Percentiles rank a stretch among this genome's conserved stretches.
Conservation (phyloP, 2,797 vertebrate species). For the Girardinus metallicus region DNA sequence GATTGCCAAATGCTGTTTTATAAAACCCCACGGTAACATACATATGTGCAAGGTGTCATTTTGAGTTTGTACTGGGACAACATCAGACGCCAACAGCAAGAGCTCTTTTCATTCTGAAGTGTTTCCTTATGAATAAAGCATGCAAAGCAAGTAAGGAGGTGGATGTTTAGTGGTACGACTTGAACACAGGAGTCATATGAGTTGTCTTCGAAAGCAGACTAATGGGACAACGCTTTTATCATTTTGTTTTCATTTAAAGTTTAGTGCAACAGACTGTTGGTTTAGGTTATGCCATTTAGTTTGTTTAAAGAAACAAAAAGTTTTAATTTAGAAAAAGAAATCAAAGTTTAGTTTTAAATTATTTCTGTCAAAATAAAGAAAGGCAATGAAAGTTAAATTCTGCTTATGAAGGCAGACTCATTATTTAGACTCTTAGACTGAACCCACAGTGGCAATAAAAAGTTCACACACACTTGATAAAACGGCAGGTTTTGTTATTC, state of each 20-base stretch:
- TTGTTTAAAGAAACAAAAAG: background rate
- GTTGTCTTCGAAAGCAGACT: background rate
- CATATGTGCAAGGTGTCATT: conserved; percentile 4
- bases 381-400: background rate
- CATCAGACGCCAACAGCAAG: background rate
- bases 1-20: background rate
- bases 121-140: background rate
- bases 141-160: background rate
- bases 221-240: background rate
- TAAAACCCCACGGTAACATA: background rate
- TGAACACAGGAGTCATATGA: background rate
- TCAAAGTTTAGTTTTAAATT: background rate
- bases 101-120: background rate
- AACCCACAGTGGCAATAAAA: background rate
- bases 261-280: background rate
- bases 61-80: conserved; percentile 8
- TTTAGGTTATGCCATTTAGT: background rate
- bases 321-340: background rate
- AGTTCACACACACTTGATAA: background rate
- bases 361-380: background rate
- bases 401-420: background rate
- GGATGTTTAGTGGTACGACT: conserved; percentile 1
- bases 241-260: conserved; percentile 4
- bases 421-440: background rate
- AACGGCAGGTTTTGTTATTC: background rate